Conservation (phyloP, 2,888 invertebrate genomes). For the Icerya purchasi region DNA sequence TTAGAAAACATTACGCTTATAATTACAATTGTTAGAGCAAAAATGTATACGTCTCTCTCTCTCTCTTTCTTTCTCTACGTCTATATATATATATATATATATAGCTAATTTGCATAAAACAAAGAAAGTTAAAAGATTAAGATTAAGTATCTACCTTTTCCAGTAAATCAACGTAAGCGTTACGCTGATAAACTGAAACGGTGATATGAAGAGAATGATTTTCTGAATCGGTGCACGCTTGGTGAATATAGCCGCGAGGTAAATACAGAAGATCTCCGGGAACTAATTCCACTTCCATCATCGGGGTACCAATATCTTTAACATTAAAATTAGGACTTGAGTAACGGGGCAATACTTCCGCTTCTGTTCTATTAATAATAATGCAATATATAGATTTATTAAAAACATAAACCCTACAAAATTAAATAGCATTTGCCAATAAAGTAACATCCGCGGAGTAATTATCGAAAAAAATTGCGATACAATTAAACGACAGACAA, state of each 20-base stretch:
- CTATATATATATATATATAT: too few relatives aligned
- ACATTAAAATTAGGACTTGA: constrained; percentile 61
- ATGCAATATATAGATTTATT: too few relatives aligned
- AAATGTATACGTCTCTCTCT: too few relatives aligned
- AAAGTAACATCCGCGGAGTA: too few relatives aligned
- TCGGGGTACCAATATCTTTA: constrained; percentile 52
- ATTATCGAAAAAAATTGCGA: too few relatives aligned
- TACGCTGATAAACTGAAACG: constrained; percentile 74
- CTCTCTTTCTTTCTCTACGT: too few relatives aligned
- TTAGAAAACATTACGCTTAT: too few relatives aligned
- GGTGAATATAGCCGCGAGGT: constrained; percentile 71
- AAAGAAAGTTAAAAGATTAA: constrained; percentile 1
- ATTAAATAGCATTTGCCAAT: too few relatives aligned
- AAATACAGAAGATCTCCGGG: constrained; percentile 86
- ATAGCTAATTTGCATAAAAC: constrained; percentile 1
- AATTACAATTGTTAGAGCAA: too few relatives aligned
- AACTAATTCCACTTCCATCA: constrained; percentile 53
- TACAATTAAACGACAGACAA: too few relatives aligned
- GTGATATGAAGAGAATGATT: constrained; percentile 86
- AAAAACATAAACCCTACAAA: too few relatives aligned
- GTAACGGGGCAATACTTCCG: constrained; percentile 51
- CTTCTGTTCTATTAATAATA: constrained; percentile 27
- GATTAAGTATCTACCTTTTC: constrained; percentile 34
- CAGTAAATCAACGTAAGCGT: constrained; percentile 72
- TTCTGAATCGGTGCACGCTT: constrained; percentile 52